Evolutionary conservation across 2,888 invertebrate genomes (phyloP), one percentile per base, ranked within the genome.

Genomic region (Onthophagus sagittarius): DNA sequence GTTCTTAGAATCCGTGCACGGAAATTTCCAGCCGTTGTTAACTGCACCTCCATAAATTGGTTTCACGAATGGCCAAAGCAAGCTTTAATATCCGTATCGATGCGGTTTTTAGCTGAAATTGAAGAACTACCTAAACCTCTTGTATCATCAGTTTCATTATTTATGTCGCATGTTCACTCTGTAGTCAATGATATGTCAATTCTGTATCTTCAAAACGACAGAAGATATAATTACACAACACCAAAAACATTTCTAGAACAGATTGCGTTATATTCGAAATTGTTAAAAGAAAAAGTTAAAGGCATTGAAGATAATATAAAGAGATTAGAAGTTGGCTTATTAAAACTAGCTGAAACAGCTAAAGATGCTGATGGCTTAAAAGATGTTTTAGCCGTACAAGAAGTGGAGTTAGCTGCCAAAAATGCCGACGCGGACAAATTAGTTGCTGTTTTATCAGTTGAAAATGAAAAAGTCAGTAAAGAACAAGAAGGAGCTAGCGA

Each of bases 21-120:
- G 72, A 96, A 97, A 85, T 98, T 98, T 86, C 98, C 98, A 0
- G 96, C 98, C 0, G 86, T 98, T 39, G 94, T 96, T 13, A 98
- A 95, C 86, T 96, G 96, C 83, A 95, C 97, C 0, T 91, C 94
- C 13, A 97, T 98, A 77, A 93, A 98, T 85, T 98, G 98, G 97
- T 98, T 98, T 86, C 97, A 98, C 83, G 95, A 97, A 82, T 98
- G 98, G 98, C 98, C 98, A 0, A 90, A 90, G 81, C 94, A 96
- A 82, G 98, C 98, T 33, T 86, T 98, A 80, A 90, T 93, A 76
- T 96, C 96, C 53, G 98, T 98, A 0, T 96, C 97, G 9, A 88
- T 88, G 77, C 88, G 93, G 75, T 98, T 98, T 84, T 87, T 97
- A 39, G 87, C 91, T 5, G 93, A 94, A 83, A 91, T 95, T 13